These are phyloP conservation scores for Epicauta chinensis DNA, from an alignment of 1,140 invertebrate genomes.

Conservation along the genomic window DNA sequence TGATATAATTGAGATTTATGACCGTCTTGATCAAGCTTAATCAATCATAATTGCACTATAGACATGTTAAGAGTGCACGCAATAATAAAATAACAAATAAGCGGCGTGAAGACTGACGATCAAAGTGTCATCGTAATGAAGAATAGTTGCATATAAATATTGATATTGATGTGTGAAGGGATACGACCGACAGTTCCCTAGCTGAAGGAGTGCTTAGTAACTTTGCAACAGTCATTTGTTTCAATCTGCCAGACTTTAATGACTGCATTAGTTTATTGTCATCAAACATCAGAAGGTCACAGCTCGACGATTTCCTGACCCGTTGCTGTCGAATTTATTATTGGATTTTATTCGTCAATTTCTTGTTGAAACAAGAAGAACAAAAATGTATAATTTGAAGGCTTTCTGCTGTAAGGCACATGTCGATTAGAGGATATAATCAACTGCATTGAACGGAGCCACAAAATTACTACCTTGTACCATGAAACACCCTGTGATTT, in stretches of 20 bases:
- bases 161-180: slow-evolving; percentile 40
- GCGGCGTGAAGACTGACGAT: slow-evolving; percentile 26
- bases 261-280: slow-evolving; percentile 28
- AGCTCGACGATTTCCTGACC: slow-evolving; percentile 11
- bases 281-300: slow-evolving; percentile 24
- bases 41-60: slow-evolving; percentile 15
- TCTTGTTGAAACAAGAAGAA: too few relatives aligned
- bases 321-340: too few relatives aligned
- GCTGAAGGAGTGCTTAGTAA: slow-evolving; percentile 20
- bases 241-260: slow-evolving; percentile 34
- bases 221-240: slow-evolving; percentile 31
- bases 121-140: slow-evolving; percentile 38
- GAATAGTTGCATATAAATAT: slow-evolving; percentile 39
- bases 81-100: too few relatives aligned
- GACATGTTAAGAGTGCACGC: slow-evolving; percentile 8
- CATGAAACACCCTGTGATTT: slow-evolving; percentile 21
- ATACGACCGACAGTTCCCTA: slow-evolving; percentile 37
- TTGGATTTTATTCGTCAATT: too few relatives aligned
- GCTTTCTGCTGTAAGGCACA: too few relatives aligned
- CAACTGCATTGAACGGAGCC: slow-evolving; percentile 13
- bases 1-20: slow-evolving; percentile 15
- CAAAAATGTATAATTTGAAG: too few relatives aligned
- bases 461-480: slow-evolving; percentile 19
- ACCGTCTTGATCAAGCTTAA: slow-evolving; percentile 12
- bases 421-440: too few relatives aligned